Evolutionary conservation across 1,140 invertebrate genomes (phyloP).

Genomic region (Paracyclopina nana): DNA sequence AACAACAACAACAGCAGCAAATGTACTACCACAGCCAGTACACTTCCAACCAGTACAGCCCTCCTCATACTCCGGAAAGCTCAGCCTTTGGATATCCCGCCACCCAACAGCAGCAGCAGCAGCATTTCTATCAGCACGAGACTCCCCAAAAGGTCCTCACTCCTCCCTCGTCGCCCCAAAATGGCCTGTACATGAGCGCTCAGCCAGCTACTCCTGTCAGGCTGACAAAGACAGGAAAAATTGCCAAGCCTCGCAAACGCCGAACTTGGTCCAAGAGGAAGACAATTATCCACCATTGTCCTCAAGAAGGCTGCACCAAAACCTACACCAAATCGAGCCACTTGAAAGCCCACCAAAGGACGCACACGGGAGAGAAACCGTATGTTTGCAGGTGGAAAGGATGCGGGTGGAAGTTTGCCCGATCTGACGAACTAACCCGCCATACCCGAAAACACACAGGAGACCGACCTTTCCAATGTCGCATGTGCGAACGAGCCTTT

Average conservation of each 20-base stretch:
- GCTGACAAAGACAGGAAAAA: too few relatives aligned
- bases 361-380: slow-evolving; percentile 45
- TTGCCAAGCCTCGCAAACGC: background rate
- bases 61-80: background rate
- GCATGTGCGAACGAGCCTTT: slow-evolving; percentile 37
- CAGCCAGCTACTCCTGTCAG: too few relatives aligned
- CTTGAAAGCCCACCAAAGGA: slow-evolving; percentile 41
- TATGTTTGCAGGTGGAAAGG: slow-evolving; percentile 57
- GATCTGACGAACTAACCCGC: slow-evolving; percentile 43
- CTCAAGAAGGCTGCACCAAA: slow-evolving; percentile 43
- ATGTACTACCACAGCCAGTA: background rate
- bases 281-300: slow-evolving; percentile 37
- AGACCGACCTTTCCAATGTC: slow-evolving; percentile 36
- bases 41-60: background rate
- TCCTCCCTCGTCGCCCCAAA: too few relatives aligned
- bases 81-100: background rate
- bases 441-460: slow-evolving; percentile 37
- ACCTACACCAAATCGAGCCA: slow-evolving; percentile 51
- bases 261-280: slow-evolving; percentile 12
- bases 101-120: background rate
- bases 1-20: too few relatives aligned
- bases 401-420: slow-evolving; percentile 46
- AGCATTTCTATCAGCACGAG: too few relatives aligned
- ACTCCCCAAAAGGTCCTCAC: too few relatives aligned
- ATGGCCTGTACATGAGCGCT: too few relatives aligned